phyloP scores from a whole-genome alignment of 2,888 invertebrate species.

The Campoplex capitator region DNA sequence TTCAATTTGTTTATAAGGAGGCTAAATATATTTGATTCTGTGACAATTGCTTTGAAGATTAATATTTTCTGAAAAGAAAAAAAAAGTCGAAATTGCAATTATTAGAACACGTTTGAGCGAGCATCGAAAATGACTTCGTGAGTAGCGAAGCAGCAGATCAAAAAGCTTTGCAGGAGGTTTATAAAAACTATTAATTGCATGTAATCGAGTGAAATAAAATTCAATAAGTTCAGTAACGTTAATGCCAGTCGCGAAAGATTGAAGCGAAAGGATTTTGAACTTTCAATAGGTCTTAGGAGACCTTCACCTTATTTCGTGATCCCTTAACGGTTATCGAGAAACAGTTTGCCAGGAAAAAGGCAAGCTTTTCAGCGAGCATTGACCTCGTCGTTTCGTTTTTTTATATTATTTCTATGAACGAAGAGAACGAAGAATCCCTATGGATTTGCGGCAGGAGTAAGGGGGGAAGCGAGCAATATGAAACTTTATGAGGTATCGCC shows the following conservation, averaged over 20 bases:
- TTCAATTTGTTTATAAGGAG: background rate
- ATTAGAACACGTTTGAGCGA: background rate
- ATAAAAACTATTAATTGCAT: background rate
- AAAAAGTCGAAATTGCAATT: background rate
- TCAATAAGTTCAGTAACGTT: background rate
- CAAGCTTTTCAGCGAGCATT: slow-evolving; percentile 54
- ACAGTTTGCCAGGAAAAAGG: slow-evolving; percentile 45
- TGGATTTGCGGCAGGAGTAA: slow-evolving; percentile 3
- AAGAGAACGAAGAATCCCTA: slow-evolving; percentile 13
- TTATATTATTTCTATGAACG: slow-evolving; percentile 4
- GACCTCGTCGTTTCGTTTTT: slow-evolving; percentile 24
- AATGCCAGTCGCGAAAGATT: background rate
- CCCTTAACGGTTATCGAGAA: slow-evolving; percentile 53
- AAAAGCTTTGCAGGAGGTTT: background rate
- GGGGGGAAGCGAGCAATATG: slow-evolving; percentile 43
- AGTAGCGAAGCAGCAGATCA: background rate
- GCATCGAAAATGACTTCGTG: background rate
- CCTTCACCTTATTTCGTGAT: slow-evolving; percentile 4
- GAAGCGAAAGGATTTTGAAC: slow-evolving; percentile 55
- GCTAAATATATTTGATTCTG: no score
- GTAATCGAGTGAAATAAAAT: background rate
- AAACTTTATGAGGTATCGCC: slow-evolving; percentile 65
- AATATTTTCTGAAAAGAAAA: background rate
- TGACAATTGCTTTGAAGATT: no score
- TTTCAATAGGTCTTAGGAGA: slow-evolving; percentile 12